These are phyloP conservation scores for Chaitophorus viminalis DNA, from an alignment of 2,888 invertebrate species.

Conservation along the genomic window DNA sequence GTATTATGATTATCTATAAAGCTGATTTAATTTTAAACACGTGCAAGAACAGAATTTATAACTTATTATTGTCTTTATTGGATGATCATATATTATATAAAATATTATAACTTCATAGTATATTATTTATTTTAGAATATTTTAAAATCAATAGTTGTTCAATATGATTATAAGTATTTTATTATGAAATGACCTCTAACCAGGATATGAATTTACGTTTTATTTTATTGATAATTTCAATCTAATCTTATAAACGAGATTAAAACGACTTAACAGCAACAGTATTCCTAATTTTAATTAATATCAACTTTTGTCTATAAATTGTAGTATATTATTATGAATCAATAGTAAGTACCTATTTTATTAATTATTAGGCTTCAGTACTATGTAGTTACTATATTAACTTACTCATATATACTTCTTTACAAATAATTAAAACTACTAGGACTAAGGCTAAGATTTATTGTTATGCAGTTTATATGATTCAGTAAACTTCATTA, in stretches of 20 bases:
- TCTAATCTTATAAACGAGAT: constrained; percentile 20
- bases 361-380: too few relatives aligned
- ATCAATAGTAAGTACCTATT: too few relatives aligned
- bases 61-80: too few relatives aligned
- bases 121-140: too few relatives aligned
- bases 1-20: not conserved
- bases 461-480: too few relatives aligned
- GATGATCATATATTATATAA: not conserved
- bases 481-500: too few relatives aligned
- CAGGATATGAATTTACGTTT: constrained; percentile 12
- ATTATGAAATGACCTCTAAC: constrained; percentile 37
- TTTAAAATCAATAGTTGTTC: not conserved
- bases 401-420: too few relatives aligned
- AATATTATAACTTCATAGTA: too few relatives aligned
- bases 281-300: constrained; percentile 5
- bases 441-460: too few relatives aligned
- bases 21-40: not conserved
- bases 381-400: too few relatives aligned
- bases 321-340: too few relatives aligned
- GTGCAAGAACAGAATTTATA: not conserved
- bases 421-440: too few relatives aligned
- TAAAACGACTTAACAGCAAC: constrained; percentile 6
- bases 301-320: not conserved
- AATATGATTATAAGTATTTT: constrained; percentile 20
- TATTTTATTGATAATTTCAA: constrained; percentile 41